Evolutionary conservation across 2,113 vertebrate genomes (phyloP).

Genomic region (Atlantisia rogersi): DNA sequence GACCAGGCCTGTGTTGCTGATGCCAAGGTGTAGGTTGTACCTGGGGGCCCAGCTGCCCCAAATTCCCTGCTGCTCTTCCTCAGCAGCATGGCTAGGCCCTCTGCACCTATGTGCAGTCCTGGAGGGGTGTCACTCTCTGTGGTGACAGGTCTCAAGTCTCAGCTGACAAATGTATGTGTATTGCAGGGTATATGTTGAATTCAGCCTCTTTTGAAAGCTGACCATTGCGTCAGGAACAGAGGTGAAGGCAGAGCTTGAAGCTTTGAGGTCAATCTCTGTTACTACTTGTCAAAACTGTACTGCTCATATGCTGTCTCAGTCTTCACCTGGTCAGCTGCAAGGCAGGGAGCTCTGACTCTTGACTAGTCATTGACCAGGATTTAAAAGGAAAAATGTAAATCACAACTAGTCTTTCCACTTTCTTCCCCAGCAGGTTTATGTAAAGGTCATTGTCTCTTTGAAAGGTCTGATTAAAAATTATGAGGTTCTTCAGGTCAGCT

Average conservation of each 20-base stretch:
- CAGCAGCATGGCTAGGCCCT: neutral
- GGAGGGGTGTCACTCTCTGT: fast-evolving
- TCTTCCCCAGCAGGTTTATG: neutral
- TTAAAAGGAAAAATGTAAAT: neutral
- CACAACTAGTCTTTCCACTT: neutral
- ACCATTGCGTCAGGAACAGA: neutral
- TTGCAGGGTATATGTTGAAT: neutral
- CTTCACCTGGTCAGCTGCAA: neutral
- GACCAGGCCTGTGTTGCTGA: neutral
- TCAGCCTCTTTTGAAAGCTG: neutral
- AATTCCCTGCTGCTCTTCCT: neutral
- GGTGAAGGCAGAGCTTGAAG: neutral
- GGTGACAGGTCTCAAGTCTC: neutral
- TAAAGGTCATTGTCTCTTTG: neutral
- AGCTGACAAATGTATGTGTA: fast-evolving
- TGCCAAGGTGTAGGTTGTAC: neutral
- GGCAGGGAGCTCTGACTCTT: neutral
- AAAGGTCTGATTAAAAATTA: neutral
- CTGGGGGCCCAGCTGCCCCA: neutral
- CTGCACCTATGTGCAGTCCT: fast-evolving
- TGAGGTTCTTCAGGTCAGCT: neutral
- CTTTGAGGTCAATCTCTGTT: neutral
- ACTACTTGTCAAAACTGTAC: neutral
- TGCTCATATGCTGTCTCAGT: neutral
- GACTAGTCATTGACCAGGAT: neutral